A percentile compares a stretch with the other conserved stretches of the same genome.
phyloP scores from a whole-genome alignment of 1,140 invertebrate genomes.

The Cherax destructor region DNA sequence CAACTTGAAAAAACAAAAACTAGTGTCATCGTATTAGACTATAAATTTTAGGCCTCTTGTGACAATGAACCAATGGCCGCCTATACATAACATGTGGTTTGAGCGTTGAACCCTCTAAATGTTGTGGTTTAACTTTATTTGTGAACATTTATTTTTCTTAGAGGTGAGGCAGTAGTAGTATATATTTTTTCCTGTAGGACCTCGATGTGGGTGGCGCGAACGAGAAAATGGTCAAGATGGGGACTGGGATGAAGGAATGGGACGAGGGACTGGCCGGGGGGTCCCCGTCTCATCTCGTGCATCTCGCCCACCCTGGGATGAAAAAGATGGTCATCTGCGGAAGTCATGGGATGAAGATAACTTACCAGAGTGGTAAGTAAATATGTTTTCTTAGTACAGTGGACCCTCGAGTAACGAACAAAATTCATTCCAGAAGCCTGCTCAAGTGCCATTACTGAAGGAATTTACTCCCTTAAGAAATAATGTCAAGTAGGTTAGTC shows the following conservation, averaged over 20 bases:
- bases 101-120: background rate
- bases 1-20: too few relatives aligned
- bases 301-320: conserved; percentile 68
- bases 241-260: conserved; percentile 76
- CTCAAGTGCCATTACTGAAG: too few relatives aligned
- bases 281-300: conserved; percentile 40
- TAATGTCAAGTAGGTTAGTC: too few relatives aligned
- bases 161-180: background rate
- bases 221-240: conserved; percentile 76
- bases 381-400: too few relatives aligned
- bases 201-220: conserved; percentile 80
- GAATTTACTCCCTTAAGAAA: too few relatives aligned
- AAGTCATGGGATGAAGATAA: conserved; percentile 78
- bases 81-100: background rate
- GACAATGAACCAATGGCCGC: background rate
- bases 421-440: too few relatives aligned
- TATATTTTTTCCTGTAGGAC: conserved; percentile 22
- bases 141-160: background rate
- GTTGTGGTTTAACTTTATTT: background rate
- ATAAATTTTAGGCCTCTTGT: background rate
- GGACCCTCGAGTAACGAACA: too few relatives aligned
- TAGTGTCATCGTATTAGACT: too few relatives aligned
- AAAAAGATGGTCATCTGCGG: conserved; percentile 68
- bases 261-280: conserved; percentile 52
- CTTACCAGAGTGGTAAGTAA: conserved; percentile 82